Evolutionary conservation across 2,888 invertebrate genomes (phyloP), one percentile per base, ranked within the genome.

Genomic region (Branchellion lobata): DNA sequence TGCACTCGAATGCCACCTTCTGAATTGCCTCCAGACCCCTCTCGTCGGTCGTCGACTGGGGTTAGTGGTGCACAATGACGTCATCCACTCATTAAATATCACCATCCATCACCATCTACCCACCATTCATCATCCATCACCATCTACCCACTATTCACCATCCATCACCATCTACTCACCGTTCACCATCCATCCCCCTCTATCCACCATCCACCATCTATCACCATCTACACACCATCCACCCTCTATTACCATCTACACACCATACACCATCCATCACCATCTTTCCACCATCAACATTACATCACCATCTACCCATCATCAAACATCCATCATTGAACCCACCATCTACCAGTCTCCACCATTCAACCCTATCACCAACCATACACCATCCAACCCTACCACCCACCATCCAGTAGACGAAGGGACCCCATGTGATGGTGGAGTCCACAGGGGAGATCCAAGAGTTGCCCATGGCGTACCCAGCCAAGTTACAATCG

Each of bases 381-480:
- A n/a, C n/a, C n/a, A n/a, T n/a, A n/a, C n/a, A n/a, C n/a, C n/a
- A n/a, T n/a, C n/a, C n/a, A n/a, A n/a, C n/a, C n/a, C n/a, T n/a
- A n/a, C n/a, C n/a, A 24, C 79, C 40, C 53, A 83, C 83, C 83
- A 83, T 83, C 79, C 79, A 81, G 79, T 80, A 83, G n/a, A 84
- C 80, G 47, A 82, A 76, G 2, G 77, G 78, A 34, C 80, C 84
- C 84, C 84, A 84, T 18, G 80, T 82, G 21, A 81, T 68, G 14
- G 81, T 81, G 29, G 82, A 82, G 61, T 82, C 83, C 21, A 82
- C 77, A 14, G 84, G 83, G 11, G 79, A 79, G n/a, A 82, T 83
- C 84, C 84, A 84, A 18, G 83, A 73, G 73, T 84, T 83, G 47
- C 84, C 84, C 83, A 83, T 83, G n/a, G 84, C 84, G 40, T 81